A percentile compares a stretch with the other conserved stretches of the same genome.
Conservation (phyloP, 2,113 vertebrate genomes). For the Ophthalmotilapia sp. region DNA sequence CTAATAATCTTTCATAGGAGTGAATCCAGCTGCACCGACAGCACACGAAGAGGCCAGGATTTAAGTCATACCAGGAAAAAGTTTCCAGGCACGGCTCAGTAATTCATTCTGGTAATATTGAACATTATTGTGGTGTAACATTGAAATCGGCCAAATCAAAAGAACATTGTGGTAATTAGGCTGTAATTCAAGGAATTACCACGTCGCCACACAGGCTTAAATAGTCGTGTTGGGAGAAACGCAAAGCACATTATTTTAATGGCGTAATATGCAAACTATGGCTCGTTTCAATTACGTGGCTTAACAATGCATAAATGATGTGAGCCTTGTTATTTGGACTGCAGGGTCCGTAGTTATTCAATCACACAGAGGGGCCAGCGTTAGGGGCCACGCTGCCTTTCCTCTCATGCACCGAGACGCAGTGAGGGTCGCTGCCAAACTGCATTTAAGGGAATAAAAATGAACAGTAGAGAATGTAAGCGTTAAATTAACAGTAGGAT, state of each 20-base stretch:
- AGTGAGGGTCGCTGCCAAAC: conserved; percentile 85
- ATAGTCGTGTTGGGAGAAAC: conserved; percentile 97
- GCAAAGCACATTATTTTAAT: conserved; percentile 99
- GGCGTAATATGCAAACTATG: conserved; percentile 99
- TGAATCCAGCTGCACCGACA: conserved; percentile 48
- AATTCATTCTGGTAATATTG: conserved; percentile 72
- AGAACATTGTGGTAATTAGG: conserved; percentile 99
- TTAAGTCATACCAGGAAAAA: conserved; percentile 56
- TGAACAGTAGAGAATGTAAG: conserved; percentile 98
- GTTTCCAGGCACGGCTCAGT: conserved; percentile 68
- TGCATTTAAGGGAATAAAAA: conserved; percentile 98
- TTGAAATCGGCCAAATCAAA: conserved; percentile 98
- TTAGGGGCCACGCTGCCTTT: conserved; percentile 77
- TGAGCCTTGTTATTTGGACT: conserved; percentile 92
- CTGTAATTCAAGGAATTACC: conserved; percentile 97
- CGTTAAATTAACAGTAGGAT: conserved; percentile 98
- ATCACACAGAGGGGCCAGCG: conserved; percentile 77
- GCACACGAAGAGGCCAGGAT: conserved; percentile 40
- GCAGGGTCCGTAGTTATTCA: conserved; percentile 85
- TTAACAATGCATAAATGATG: conserved; percentile 99
- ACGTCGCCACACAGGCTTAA: conserved; percentile 92
- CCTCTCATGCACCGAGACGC: conserved; percentile 79
- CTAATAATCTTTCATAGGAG: conserved; percentile 59
- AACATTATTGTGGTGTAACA: conserved; percentile 75
- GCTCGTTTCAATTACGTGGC: conserved; percentile 97